Evolutionary conservation across 1,140 invertebrate species (phyloP), one percentile per base, ranked within the genome.

Genomic region (Lordiphosa stackelbergi): DNA sequence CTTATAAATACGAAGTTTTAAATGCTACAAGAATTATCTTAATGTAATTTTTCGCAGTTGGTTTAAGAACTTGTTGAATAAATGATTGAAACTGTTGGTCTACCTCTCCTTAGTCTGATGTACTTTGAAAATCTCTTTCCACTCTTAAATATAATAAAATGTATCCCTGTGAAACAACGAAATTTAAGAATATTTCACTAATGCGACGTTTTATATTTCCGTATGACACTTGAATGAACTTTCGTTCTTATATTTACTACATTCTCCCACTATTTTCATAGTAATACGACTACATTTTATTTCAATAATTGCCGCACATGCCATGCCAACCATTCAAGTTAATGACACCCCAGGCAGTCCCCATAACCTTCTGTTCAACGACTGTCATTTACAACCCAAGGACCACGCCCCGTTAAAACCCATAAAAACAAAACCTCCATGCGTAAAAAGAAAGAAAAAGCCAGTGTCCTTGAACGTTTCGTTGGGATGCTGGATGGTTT

Each of bases 391-490:
- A 31, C 6, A 31, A 8, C 24, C 24, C 24, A 7, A 28, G 24
- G 24, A 48, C 43, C 61, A 69, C 66, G 62, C 66, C 62, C 58
- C 60, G 65, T 49, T 46, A 46, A 57, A 65, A 52, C 56, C 42
- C 61, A 46, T 54, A 60, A 68, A 28, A 28, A 28, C 0, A 28
- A 31, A 43, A 16, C 40, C 51, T 34, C 46, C n/a, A 36, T 24
- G 28, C 28, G 28, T 31, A 40, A 42, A 52, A 66, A 48, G 40
- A 43, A 57, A 45, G 28, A 38, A 28, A 45, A 36, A 43, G 16
- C 55, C 42, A 56, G 60, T 71, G 75, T 79, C 75, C 75, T 81
- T 79, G 75, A 73, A 58, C 55, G 60, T 57, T 36, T 66, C 0
- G 22, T 6, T 24, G 22, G 22, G 22, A 24, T 5, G 22, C 22